Conservation (phyloP, 2,888 invertebrate species). For the Rhagonycha fulva region DNA sequence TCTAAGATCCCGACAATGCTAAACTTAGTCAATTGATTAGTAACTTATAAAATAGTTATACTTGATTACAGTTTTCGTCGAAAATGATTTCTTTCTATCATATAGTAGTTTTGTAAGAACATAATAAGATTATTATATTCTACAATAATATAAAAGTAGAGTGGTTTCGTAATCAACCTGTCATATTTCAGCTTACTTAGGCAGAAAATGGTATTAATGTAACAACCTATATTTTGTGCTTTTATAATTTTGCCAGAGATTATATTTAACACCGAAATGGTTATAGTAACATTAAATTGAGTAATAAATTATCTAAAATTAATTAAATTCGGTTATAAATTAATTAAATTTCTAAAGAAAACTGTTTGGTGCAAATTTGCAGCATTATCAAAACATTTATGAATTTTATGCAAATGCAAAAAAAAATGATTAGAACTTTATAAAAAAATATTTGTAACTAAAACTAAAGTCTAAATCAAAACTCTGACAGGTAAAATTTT, state of each 20-base stretch:
- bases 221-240: not conserved
- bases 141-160: not conserved
- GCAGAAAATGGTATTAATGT: not conserved
- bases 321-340: not conserved
- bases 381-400: not conserved
- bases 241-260: not conserved
- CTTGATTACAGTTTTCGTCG: not conserved
- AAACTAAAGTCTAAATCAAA: no score
- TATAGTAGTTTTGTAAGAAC: not conserved
- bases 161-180: not conserved
- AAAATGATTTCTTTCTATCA: rapidly evolving
- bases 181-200: not conserved
- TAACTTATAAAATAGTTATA: not conserved
- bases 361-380: not conserved
- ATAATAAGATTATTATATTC: not conserved
- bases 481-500: no score
- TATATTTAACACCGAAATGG: not conserved
- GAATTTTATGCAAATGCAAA: not conserved
- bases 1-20: no score
- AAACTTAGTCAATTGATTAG: no score
- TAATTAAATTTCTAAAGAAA: not conserved
- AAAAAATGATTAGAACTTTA: not conserved
- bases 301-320: not conserved
- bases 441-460: not conserved
- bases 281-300: not conserved